These are phyloP conservation scores for Drosophila lowei DNA, from an alignment of 1,140 invertebrate genomes.

Conservation along the genomic window DNA sequence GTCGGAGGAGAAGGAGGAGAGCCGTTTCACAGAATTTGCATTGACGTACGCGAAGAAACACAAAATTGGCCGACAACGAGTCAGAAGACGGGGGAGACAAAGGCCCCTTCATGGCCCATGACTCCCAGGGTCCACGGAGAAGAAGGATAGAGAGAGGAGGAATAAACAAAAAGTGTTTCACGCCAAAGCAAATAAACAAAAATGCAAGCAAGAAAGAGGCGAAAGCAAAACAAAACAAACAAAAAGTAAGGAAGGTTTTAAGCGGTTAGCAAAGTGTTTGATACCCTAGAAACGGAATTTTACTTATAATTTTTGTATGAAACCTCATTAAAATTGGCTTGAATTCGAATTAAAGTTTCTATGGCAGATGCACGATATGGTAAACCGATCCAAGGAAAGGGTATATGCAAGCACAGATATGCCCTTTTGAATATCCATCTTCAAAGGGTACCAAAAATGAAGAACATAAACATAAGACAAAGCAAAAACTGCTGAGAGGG, in stretches of 20 bases:
- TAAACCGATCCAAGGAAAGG: too few species aligned
- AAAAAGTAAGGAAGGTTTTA: neutral
- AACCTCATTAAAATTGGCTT: too few species aligned
- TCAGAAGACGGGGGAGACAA: constrained; percentile 22
- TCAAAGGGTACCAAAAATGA: too few species aligned
- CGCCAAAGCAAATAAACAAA: constrained; percentile 68
- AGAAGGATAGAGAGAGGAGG: constrained; percentile 13
- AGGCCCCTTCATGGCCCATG: constrained; percentile 35
- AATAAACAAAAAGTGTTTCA: constrained; percentile 75
- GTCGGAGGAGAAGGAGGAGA: neutral
- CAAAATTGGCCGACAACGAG: constrained; percentile 30
- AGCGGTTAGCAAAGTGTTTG: too few species aligned
- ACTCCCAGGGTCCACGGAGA: constrained; percentile 21
- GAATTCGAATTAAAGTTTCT: too few species aligned
- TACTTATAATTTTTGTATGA: constrained; percentile 4
- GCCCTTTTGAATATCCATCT: too few species aligned
- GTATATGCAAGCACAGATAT: too few species aligned
- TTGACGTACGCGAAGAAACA: constrained; percentile 38
- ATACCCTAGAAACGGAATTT: neutral
- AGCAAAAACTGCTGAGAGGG: too few species aligned
- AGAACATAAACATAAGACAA: too few species aligned
- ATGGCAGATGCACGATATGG: too few species aligned
- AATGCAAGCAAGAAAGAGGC: constrained; percentile 37
- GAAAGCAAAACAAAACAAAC: constrained; percentile 37
- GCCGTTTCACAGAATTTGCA: constrained; percentile 59